Base-by-base conservation (phyloP, 2,797 vertebrate genomes). In the Forpus xanthops region DNA sequence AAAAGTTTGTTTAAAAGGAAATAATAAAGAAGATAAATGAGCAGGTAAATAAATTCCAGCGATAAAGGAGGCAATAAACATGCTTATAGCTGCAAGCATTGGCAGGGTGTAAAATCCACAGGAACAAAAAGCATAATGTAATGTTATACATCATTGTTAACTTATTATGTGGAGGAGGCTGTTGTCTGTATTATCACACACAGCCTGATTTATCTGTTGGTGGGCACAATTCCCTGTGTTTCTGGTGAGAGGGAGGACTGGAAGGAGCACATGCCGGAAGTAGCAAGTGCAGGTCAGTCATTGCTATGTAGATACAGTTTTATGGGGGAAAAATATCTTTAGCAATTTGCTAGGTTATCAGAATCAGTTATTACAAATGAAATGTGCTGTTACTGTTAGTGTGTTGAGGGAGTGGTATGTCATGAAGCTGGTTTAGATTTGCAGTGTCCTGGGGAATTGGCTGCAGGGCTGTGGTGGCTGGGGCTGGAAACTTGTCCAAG, bases 41-140 rank as follows among this genome's bases (percentile, higher is more conserved):
- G 30, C 45, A 84, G 77, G 77, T 85, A 81, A 81, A 60, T 81
- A 16, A 82, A 87, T 67, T 87, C 31, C 27, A 37, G 19, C 28
- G 3, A 35, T 91, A 84, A 95, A 80, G 24, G 49, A 75, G 39
- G 27, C 33, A 80, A 15, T 64, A 79, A 85, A 74, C 44, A 8
- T 56, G 14, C 35, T 87, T 83, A 60, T 31, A 82, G 39, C 71
- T 94, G 71, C 66, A 55, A 56, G 24, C 35, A 56, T 45, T 90
- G 60, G 28, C 78, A 74, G 31, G 10, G 7, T 52, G 15, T 76
- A 47, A 84, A 84, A 52, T 73, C 33, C 60, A n/a, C 0, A 1
- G 72, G 60, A 92, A 76, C 35, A 79, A 82, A 93, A 87, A 15
- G 30, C 88, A 45, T 89, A 53, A 76, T 87, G 87, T 78, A 23